Evolutionary conservation across 2,797 vertebrate genomes (phyloP).

Genomic region (Pteronotus mesoamericanus): DNA sequence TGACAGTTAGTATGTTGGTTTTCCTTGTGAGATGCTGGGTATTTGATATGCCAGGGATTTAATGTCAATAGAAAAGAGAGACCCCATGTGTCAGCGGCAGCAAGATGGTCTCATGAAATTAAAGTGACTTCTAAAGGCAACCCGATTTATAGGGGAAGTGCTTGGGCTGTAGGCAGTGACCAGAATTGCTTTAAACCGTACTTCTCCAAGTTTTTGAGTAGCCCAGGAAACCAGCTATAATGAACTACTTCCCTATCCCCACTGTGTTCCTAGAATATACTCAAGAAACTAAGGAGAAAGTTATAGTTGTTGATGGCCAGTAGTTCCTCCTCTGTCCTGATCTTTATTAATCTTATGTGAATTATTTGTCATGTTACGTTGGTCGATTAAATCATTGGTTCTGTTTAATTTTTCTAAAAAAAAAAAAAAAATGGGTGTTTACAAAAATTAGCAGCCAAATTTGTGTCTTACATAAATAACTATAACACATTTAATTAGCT

Average conservation of each 20-base stretch:
- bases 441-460: neutral
- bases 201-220: neutral
- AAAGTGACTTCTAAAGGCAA: neutral
- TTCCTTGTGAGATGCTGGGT: slow-evolving; percentile 48
- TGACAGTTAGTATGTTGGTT: slow-evolving; percentile 45
- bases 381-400: slow-evolving; percentile 16
- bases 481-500: neutral
- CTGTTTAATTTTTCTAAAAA: neutral
- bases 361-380: neutral
- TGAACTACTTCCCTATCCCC: neutral
- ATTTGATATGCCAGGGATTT: slow-evolving; percentile 36
- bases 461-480: neutral
- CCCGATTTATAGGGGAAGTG: neutral
- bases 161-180: neutral
- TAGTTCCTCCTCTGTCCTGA: neutral
- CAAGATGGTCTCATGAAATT: neutral
- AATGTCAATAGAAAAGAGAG: neutral
- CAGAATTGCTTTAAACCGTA: neutral
- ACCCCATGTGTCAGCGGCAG: neutral
- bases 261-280: neutral
- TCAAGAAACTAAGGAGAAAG: neutral
- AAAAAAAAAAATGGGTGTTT: neutral
- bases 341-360: neutral
- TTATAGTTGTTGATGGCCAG: neutral
- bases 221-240: neutral